Evolutionary conservation across 2,113 vertebrate genomes (phyloP).

Genomic region (Myanophis thanlyinensis): DNA sequence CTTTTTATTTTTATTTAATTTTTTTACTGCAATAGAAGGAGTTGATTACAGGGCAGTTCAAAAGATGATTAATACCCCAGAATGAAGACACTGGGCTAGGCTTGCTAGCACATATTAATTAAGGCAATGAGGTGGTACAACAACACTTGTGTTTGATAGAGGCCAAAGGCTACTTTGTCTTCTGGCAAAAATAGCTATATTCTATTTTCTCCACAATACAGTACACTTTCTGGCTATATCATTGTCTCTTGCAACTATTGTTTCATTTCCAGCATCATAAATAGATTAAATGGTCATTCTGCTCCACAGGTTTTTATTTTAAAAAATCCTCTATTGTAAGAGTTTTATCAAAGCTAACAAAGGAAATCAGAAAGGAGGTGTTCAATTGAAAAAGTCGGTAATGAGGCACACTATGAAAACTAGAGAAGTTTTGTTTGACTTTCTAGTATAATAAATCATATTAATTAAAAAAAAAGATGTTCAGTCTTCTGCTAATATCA

Average conservation of each 20-base stretch:
- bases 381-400: conserved; percentile 23
- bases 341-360: conserved; percentile 30
- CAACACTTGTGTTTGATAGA: conserved; percentile 14
- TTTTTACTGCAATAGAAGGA: background rate
- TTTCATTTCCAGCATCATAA: background rate
- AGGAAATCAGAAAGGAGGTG: background rate
- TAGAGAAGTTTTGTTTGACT: conserved; percentile 31
- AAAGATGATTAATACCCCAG: conserved; percentile 22
- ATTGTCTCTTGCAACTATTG: conserved; percentile 11
- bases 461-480: conserved; percentile 40
- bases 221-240: conserved; percentile 3
- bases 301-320: background rate
- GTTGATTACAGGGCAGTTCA: background rate
- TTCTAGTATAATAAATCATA: conserved; percentile 46
- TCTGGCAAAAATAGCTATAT: background rate
- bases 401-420: conserved; percentile 24
- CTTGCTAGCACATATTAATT: conserved; percentile 18
- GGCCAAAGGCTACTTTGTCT: conserved; percentile 9
- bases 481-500: conserved; percentile 28
- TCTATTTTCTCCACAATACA: background rate
- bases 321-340: background rate
- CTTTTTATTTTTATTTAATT: too few relatives aligned
- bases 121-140: conserved; percentile 20
- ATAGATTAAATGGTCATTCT: background rate
- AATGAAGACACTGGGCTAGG: background rate